These are phyloP conservation scores for Philantomba maxwellii DNA, from an alignment of 2,113 vertebrate genomes.

Conservation along the genomic window DNA sequence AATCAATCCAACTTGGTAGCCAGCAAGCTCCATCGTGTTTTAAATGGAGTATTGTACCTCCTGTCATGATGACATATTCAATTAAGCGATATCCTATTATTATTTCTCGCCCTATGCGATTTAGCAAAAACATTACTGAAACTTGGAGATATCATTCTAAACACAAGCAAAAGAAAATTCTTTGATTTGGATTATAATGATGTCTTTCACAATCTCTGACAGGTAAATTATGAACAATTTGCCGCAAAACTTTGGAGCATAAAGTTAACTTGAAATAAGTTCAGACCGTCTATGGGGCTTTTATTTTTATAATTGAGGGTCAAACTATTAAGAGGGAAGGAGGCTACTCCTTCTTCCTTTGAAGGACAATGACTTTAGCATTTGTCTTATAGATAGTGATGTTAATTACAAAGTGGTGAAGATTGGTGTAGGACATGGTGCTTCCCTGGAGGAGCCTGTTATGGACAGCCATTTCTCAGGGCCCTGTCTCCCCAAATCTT, in stretches of 20 bases:
- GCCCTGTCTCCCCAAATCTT: background rate
- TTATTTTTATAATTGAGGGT: constrained; percentile 30
- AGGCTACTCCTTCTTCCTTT: background rate
- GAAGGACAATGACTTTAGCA: background rate
- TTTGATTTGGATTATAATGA: constrained; percentile 59
- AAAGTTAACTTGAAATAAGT: constrained; percentile 49
- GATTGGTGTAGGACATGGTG: background rate
- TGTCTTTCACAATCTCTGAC: constrained; percentile 54
- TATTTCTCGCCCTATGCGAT: constrained; percentile 50
- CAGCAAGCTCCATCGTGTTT: background rate
- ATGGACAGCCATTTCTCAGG: background rate
- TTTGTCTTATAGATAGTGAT: background rate
- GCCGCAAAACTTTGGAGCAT: constrained; percentile 17
- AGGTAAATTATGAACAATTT: constrained; percentile 63
- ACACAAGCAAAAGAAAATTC: constrained; percentile 49
- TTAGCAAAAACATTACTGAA: constrained; percentile 67
- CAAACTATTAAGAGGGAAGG: background rate
- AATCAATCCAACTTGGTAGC: constrained; percentile 42
- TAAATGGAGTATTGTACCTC: constrained; percentile 41
- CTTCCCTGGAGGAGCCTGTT: background rate
- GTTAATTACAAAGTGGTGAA: background rate
- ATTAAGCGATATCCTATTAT: constrained; percentile 54
- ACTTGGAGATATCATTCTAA: constrained; percentile 56
- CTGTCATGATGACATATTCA: constrained; percentile 43
- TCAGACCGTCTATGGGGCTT: background rate